Evolutionary conservation across 2,888 invertebrate genomes (phyloP).

Genomic region (Aphodius granarius): DNA sequence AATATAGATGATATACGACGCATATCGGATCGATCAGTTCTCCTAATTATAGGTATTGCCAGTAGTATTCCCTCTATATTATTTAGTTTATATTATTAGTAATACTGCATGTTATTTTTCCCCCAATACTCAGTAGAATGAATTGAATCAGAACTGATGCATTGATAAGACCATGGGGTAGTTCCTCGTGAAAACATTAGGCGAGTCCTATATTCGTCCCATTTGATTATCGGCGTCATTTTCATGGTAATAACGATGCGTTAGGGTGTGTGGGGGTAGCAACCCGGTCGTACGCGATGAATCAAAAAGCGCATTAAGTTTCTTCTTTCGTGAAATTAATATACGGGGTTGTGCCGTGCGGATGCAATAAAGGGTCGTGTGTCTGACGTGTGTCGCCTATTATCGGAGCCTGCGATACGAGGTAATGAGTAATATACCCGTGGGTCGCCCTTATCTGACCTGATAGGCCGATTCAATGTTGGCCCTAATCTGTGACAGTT

Average conservation of each 20-base stretch:
- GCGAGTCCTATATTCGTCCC: neutral
- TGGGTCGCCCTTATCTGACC: neutral
- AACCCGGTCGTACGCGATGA: neutral
- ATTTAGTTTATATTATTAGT: no score
- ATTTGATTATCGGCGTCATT: neutral
- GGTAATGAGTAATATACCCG: neutral
- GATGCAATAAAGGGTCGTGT: neutral
- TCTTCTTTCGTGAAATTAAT: neutral
- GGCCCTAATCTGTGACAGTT: conserved; percentile 12
- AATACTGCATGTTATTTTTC: no score
- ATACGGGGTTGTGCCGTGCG: neutral
- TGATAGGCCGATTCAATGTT: neutral
- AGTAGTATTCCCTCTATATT: no score
- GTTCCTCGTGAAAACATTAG: neutral
- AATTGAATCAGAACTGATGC: neutral
- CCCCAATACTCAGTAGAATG: no score
- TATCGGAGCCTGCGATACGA: neutral
- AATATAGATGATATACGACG: neutral
- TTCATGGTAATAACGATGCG: neutral
- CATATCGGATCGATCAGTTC: no score
- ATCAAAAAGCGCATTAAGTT: neutral
- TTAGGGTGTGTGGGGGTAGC: neutral
- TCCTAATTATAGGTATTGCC: no score
- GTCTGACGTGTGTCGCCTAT: neutral
- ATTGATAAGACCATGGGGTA: neutral